Percentiles rank a stretch among this genome's conserved stretches.
phyloP scores from a whole-genome alignment of 1,140 invertebrate genomes.

The Caenorhabditis tropicalis region DNA sequence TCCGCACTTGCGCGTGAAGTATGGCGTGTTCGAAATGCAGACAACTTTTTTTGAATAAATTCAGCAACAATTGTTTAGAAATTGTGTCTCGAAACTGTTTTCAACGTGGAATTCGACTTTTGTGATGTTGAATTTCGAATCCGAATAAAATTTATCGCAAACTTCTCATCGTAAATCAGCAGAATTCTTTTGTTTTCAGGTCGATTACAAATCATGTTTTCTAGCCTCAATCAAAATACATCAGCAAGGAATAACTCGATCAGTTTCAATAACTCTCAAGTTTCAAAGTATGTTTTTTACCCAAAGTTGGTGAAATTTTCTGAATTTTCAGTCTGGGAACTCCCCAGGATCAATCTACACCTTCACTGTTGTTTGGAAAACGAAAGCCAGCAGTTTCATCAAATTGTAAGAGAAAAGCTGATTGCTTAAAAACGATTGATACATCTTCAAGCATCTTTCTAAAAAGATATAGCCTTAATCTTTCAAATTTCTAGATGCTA shows the following conservation, averaged over 20 bases:
- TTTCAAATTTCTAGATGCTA: not conserved
- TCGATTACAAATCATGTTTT: not conserved
- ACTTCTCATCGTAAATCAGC: no score
- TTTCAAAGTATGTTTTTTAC: not conserved
- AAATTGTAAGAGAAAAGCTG: not conserved
- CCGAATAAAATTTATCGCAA: no score
- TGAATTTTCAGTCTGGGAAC: not conserved
- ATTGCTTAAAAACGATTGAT: no score
- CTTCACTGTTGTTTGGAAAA: not conserved
- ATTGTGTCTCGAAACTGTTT: not conserved
- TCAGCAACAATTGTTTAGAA: not conserved
- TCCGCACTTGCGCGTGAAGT: conserved; percentile 7
- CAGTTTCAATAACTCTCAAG: not conserved
- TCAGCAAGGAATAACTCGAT: not conserved
- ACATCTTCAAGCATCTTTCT: no score
- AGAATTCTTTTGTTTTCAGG: not conserved
- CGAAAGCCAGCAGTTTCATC: not conserved
- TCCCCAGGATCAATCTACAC: not conserved
- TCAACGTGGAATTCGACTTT: not conserved
- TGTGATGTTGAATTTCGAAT: no score
- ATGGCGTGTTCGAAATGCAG: not conserved
- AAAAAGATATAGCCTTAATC: not conserved
- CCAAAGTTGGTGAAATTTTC: no score
- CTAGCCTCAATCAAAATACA: not conserved
- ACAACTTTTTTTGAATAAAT: not conserved